These are phyloP conservation scores for Odontomachus brunneus DNA, from an alignment of 1,140 invertebrate species.

Conservation along the genomic window DNA sequence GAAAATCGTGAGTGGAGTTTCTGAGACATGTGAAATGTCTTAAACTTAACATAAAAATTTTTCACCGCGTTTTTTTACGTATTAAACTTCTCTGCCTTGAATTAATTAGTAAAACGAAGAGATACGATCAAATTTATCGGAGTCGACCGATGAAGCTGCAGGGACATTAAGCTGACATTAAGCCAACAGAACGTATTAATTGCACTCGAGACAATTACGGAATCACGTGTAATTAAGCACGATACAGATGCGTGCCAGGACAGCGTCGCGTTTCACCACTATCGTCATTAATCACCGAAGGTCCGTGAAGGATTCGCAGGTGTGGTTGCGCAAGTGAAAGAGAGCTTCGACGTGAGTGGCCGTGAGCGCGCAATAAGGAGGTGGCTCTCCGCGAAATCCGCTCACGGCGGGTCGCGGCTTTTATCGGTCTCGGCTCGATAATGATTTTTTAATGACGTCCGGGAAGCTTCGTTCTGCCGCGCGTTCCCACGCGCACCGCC, in stretches of 20 bases:
- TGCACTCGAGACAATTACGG: neutral
- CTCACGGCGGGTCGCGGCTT: slow-evolving; percentile 17
- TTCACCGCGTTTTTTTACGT: no score
- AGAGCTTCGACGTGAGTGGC: neutral
- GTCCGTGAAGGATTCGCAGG: slow-evolving; percentile 10
- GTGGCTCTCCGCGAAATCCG: slow-evolving; percentile 23
- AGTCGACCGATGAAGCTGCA: neutral
- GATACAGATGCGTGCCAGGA: slow-evolving; percentile 18
- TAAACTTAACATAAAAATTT: no score
- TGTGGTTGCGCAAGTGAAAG: neutral
- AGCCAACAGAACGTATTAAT: slow-evolving; percentile 47
- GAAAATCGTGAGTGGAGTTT: no score
- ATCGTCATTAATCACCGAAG: slow-evolving; percentile 47
- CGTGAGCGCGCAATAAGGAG: slow-evolving; percentile 4
- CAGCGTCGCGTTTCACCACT: neutral
- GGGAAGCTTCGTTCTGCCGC: slow-evolving; percentile 51
- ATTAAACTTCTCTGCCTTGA: no score
- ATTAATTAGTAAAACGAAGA: neutral
- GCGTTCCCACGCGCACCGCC: slow-evolving; percentile 62
- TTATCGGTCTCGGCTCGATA: slow-evolving; percentile 6
- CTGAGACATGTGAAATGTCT: no score
- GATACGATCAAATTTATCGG: no score
- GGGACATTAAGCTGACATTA: neutral
- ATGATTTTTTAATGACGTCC: slow-evolving; percentile 54
- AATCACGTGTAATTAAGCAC: neutral